Conservation (phyloP, 2,888 invertebrate genomes). For the Ellobium chinense region DNA sequence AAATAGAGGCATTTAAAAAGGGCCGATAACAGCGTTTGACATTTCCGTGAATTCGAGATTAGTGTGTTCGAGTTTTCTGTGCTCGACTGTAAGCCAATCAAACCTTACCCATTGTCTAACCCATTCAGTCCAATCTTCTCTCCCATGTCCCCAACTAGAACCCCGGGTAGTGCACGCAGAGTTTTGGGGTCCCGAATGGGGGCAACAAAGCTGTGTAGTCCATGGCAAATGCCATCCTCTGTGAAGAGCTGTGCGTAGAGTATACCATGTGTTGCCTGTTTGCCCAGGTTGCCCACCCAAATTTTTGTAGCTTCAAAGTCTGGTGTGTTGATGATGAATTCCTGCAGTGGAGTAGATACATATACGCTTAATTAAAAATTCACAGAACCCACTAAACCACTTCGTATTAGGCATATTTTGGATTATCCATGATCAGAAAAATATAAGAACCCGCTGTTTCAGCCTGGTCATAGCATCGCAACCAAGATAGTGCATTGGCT, state of each 20-base stretch:
- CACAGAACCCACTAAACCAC: too few relatives aligned
- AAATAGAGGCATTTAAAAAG: too few relatives aligned
- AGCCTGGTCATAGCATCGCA: too few relatives aligned
- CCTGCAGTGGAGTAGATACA: conserved; percentile 70
- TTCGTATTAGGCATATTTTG: too few relatives aligned
- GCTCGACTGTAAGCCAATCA: too few relatives aligned
- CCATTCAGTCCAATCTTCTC: conserved; percentile 95
- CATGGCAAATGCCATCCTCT: conserved; percentile 89
- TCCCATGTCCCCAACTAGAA: conserved; percentile 94
- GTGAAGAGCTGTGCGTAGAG: conserved; percentile 93
- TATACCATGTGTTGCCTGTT: conserved; percentile 89
- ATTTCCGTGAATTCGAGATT: too few relatives aligned
- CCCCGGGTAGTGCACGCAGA: conserved; percentile 82
- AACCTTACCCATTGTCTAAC: conserved; percentile 91
- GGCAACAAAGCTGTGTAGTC: conserved; percentile 93
- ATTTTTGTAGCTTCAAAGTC: conserved; percentile 89
- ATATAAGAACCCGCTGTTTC: too few relatives aligned
- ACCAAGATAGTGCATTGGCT: too few relatives aligned
- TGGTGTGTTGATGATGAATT: conserved; percentile 87
- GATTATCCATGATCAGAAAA: too few relatives aligned
- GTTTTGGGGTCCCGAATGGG: conserved; percentile 82
- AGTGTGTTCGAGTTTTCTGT: too few relatives aligned
- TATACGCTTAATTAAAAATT: too few relatives aligned
- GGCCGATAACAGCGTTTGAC: too few relatives aligned
- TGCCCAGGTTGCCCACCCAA: conserved; percentile 89